Conservation (phyloP, 2,113 vertebrate genomes). For the Corapipo altera region DNA sequence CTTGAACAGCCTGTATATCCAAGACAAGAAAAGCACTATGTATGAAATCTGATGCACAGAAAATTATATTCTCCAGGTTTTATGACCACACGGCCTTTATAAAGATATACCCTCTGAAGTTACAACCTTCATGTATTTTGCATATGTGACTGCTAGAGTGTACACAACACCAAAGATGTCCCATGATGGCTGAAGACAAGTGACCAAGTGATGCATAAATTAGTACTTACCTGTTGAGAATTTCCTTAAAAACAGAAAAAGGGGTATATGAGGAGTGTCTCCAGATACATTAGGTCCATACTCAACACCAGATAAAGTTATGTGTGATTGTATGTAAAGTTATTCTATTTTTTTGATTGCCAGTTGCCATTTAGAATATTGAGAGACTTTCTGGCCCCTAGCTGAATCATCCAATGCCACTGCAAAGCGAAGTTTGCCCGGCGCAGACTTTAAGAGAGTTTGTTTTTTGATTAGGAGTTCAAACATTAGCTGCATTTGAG, state of each 20-base stretch:
- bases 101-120: neutral
- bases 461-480: neutral
- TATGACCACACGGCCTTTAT: neutral
- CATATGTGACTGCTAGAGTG: neutral
- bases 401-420: neutral
- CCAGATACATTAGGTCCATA: neutral
- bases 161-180: neutral
- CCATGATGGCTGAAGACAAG: neutral
- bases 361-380: neutral
- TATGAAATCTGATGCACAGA: neutral
- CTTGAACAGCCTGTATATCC: neutral
- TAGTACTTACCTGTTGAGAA: neutral
- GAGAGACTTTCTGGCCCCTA: neutral
- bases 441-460: neutral
- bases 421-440: neutral
- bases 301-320: neutral
- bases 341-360: neutral
- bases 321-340: neutral
- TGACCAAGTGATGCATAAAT: neutral
- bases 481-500: neutral
- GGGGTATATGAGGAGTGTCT: neutral
- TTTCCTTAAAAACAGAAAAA: neutral
- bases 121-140: neutral
- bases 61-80: neutral
- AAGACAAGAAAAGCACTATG: neutral